These are phyloP conservation scores for Ostrea denselamellosa DNA, from an alignment of 1,140 invertebrate species.

Conservation along the genomic window DNA sequence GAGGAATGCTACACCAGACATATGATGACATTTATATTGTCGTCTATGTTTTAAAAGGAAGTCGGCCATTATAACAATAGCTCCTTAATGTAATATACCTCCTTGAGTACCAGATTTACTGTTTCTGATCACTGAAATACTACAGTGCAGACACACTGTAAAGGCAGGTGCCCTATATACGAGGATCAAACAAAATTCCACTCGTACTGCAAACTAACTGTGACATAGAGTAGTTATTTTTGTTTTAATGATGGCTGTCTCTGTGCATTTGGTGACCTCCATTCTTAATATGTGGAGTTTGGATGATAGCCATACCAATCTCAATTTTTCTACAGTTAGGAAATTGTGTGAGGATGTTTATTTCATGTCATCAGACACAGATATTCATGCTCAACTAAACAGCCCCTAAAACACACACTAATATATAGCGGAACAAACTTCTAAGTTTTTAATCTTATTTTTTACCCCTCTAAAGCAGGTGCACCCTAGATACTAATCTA, in stretches of 20 bases:
- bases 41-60: too few species aligned
- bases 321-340: neutral
- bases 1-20: too few species aligned
- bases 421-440: neutral
- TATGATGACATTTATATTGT: too few species aligned
- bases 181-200: neutral
- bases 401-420: neutral
- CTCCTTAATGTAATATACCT: too few species aligned
- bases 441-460: neutral
- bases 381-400: neutral
- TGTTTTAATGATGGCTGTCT: neutral
- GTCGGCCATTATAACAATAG: too few species aligned
- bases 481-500: constrained; percentile 25
- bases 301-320: neutral
- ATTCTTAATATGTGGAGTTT: neutral
- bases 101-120: too few species aligned
- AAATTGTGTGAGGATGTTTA: constrained; percentile 2
- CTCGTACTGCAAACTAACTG: neutral
- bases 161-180: too few species aligned
- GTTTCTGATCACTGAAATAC: neutral
- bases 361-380: neutral
- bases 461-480: neutral
- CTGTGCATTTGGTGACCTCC: neutral
- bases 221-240: neutral
- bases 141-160: neutral